Evolutionary conservation across 2,113 vertebrate species (phyloP), one percentile per base, ranked within the genome.

Genomic region (Capreolus pygargus): DNA sequence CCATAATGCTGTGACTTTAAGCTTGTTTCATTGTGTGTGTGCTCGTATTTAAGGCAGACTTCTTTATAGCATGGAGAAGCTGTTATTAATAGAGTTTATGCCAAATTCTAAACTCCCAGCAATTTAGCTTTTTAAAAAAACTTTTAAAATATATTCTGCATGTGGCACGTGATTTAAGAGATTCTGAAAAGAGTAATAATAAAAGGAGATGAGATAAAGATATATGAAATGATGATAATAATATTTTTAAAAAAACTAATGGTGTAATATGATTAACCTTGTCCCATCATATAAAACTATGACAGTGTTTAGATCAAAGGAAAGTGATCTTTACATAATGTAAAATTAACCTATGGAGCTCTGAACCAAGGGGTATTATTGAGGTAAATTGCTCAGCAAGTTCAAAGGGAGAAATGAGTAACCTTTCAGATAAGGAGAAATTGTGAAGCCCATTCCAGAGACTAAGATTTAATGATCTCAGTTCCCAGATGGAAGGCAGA

Each of bases 281-380:
- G 93, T 97, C 82, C 86, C 52, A 52, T 93, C 97, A 96, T 36
- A 93, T 67, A 96, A 76, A 45, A 94, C 13, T n/a, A 78, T 79
- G 88, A 97, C 90, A 94, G 76, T 60, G 39, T 97, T 94, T 97
- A 97, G 43, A 95, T 91, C 86, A 97, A 97, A 97, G 85, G 76
- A 94, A 91, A 97, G 52, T 93, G 60, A 97, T 74, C 67, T 90
- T 94, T 91, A 97, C 70, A 89, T 91, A 95, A 97, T 78, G 33
- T 67, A 96, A 97, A 96, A 96, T 97, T 95, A 97, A 92, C 92
- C 93, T 95, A 74, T 83, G 39, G 86, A 70, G 93, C 93, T 83
- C 88, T 86, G 50, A 96, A 95, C 94, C 55, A 86, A 90, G 60
- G 45, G 47, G 11, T 95, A 94, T 74, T 97, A 93, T 76, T 95